These are phyloP conservation scores for Eueides isabella DNA, from an alignment of 1,140 invertebrate species.

Conservation along the genomic window DNA sequence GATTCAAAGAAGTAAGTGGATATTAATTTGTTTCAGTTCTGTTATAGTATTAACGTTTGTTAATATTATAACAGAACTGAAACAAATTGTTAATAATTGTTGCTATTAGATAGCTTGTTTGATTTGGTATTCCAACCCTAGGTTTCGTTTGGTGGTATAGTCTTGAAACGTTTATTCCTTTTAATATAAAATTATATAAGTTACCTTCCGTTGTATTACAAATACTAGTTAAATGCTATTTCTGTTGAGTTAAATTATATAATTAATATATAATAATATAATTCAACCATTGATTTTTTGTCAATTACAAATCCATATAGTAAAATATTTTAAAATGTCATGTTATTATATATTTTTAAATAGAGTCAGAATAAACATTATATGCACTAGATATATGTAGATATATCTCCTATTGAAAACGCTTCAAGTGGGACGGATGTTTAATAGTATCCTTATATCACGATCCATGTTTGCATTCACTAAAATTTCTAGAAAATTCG, in stretches of 20 bases:
- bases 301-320: no score
- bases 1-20: constrained; percentile 25
- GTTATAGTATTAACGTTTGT: neutral
- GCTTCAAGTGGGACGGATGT: constrained; percentile 3
- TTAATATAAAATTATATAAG: no score
- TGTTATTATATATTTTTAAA: neutral
- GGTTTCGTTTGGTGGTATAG: neutral
- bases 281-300: no score
- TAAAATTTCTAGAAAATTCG: constrained; percentile 45
- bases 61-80: neutral
- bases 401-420: neutral
- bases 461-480: constrained; percentile 44
- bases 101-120: neutral
- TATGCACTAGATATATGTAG: neutral
- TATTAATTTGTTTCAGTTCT: constrained; percentile 27
- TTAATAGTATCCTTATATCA: constrained; percentile 40
- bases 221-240: no score
- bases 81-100: constrained; percentile 28
- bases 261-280: no score
- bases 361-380: neutral
- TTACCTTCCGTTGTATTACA: no score
- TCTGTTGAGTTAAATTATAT: no score
- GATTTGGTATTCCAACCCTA: neutral
- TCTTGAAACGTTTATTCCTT: neutral
- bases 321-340: no score